Conservation (phyloP, 2,797 vertebrate genomes). For the Leptatherina wallacei region DNA sequence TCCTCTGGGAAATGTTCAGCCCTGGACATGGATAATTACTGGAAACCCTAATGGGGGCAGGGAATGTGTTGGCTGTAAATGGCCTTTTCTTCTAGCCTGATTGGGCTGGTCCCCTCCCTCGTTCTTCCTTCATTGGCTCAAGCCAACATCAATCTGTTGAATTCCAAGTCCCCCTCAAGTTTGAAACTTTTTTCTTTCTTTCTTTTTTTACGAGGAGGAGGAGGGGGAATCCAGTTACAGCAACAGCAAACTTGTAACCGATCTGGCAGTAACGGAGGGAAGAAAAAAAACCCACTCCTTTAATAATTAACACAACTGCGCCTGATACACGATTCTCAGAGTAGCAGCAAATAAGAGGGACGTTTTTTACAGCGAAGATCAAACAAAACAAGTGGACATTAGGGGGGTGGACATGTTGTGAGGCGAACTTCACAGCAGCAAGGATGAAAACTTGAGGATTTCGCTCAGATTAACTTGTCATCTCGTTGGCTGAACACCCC, state of each 20-base stretch:
- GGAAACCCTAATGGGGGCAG: constrained; percentile 72
- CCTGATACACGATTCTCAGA: constrained; percentile 41
- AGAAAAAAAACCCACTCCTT: constrained; percentile 69
- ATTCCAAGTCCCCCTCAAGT: constrained; percentile 72
- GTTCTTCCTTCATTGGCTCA: constrained; percentile 71
- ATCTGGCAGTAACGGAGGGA: constrained; percentile 66
- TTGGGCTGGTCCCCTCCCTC: constrained; percentile 59
- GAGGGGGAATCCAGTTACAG: constrained; percentile 81
- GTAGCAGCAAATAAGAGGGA: constrained; percentile 4
- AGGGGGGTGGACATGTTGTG: constrained; percentile 44
- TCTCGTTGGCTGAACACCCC: constrained; percentile 26
- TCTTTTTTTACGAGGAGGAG: constrained; percentile 52
- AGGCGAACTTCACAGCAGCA: constrained; percentile 41
- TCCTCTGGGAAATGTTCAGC: constrained; percentile 81
- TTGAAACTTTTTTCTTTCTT: constrained; percentile 83
- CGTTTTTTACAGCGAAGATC: constrained; percentile 16
- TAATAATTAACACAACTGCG: constrained; percentile 83
- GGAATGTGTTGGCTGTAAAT: constrained; percentile 54
- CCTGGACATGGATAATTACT: constrained; percentile 79
- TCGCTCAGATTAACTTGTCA: constrained; percentile 45
- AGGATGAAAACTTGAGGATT: constrained; percentile 76
- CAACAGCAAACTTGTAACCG: constrained; percentile 79
- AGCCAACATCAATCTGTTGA: constrained; percentile 72
- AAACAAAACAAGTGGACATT: constrained; percentile 23
- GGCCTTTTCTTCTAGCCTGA: constrained; percentile 51